Percentiles rank a stretch among this genome's conserved stretches.
Conservation (phyloP, 2,888 invertebrate species). For the Tenodera sinensis region DNA sequence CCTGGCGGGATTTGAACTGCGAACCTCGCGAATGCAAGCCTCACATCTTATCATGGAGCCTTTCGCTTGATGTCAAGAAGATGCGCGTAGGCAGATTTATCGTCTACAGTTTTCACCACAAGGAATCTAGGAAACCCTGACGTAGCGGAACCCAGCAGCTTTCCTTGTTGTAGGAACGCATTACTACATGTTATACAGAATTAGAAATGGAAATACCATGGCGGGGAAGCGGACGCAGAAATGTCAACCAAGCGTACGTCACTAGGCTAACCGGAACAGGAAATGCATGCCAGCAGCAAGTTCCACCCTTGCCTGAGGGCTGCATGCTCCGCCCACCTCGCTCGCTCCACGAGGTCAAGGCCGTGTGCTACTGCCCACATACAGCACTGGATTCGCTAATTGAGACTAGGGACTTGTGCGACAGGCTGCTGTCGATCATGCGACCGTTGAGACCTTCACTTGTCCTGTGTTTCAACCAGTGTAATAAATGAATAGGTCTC, state of each 20-base stretch:
- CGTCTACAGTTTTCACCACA: too few relatives aligned
- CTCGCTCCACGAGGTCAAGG: neutral
- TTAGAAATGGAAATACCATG: neutral
- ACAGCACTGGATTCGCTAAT: neutral
- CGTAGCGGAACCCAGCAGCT: neutral
- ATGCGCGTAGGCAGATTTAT: too few relatives aligned
- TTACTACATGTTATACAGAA: neutral
- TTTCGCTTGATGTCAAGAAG: too few relatives aligned
- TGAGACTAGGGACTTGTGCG: neutral
- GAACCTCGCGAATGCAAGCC: too few relatives aligned
- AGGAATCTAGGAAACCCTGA: neutral
- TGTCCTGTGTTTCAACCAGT: too few relatives aligned
- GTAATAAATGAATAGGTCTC: too few relatives aligned
- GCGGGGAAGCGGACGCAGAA: neutral
- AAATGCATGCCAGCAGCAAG: neutral
- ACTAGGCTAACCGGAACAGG: neutral
- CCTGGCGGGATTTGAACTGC: too few relatives aligned
- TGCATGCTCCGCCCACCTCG: neutral
- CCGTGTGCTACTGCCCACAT: neutral
- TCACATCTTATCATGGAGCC: too few relatives aligned
- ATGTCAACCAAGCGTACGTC: neutral
- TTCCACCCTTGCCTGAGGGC: neutral
- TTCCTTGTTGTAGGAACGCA: neutral
- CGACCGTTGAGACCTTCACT: too few relatives aligned
- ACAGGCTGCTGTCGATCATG: too few relatives aligned